Base-by-base conservation (phyloP, 2,797 vertebrate species). In the Sebastes elongatus region DNA sequence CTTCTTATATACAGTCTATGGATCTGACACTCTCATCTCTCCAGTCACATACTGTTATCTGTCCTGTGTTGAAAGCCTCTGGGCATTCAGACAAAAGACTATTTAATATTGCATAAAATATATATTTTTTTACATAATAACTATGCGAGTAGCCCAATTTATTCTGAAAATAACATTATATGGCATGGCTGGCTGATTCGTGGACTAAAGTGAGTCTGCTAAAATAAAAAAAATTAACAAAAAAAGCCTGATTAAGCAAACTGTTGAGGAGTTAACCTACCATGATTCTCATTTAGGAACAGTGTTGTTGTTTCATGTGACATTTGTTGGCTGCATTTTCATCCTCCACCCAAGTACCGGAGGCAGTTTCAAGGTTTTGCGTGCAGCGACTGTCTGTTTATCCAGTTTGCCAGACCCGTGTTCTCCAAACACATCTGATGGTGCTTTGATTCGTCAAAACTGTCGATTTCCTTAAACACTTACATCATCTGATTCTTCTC, bases 381-480 rank as follows among this genome's bases (percentile, higher is more conserved):
- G 32, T 81, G 76, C 81, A 67, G 55, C 28, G n/a, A 56, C 35
- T 3, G 7, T 61, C 66, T 89, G 82, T 81, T 85, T 76, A 78
- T 80, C 38, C 63, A 14, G 4, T 83, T 75, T 76, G 49, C 83
- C 90, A 79, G 72, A 73, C 66, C 60, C 49, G 67, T 66, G 68
- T 83, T 75, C 78, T 84, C 71, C 79, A 88, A 89, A 89, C 87
- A 90, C 79, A 85, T 91, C 87, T 88, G 88, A 90, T 42, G 69
- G 38, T 65, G 46, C 82, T 92, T 89, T 76, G 68, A 77, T 79
- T 77, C 25, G 13, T 90, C 76, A 83, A 73, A 90, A 76, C 83
- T 89, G 82, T 89, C 81, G 18, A 80, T 90, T 81, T 82, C 66
- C 76, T 82, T 53, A 82, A 92, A 89, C 81, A 79, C 69, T 89